A percentile compares a stretch with the other conserved stretches of the same genome.
phyloP scores from a whole-genome alignment of 2,113 vertebrate species.

The Labrus mixtus region DNA sequence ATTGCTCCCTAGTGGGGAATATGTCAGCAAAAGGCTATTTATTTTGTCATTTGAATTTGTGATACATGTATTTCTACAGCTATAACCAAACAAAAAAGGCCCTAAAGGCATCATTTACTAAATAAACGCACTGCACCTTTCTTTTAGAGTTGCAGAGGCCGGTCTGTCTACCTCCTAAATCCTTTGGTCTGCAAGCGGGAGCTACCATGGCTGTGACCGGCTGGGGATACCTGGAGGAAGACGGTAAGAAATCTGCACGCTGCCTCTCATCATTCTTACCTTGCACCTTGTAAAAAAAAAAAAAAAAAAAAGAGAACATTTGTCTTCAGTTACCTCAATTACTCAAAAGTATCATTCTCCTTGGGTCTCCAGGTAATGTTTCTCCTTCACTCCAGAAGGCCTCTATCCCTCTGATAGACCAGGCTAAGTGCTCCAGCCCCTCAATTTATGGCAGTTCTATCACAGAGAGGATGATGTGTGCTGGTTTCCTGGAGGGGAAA shows the following conservation, averaged over 20 bases:
- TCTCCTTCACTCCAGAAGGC: constrained; percentile 88
- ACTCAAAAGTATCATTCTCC: neutral
- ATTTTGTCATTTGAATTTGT: neutral
- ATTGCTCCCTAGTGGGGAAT: constrained; percentile 38
- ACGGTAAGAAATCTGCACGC: constrained; percentile 49
- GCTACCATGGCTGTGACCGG: constrained; percentile 84
- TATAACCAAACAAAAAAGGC: too few species aligned
- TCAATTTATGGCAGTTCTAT: constrained; percentile 81
- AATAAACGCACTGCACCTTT: neutral
- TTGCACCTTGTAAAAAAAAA: neutral
- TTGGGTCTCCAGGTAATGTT: constrained; percentile 79
- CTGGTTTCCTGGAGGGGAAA: constrained; percentile 83
- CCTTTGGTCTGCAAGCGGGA: constrained; percentile 70
- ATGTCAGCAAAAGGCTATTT: neutral
- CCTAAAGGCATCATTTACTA: neutral
- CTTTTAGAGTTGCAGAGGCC: constrained; percentile 81
- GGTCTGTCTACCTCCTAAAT: constrained; percentile 89
- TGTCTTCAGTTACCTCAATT: neutral
- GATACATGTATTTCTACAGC: neutral
- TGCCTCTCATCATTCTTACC: neutral
- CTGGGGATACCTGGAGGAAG: constrained; percentile 88
- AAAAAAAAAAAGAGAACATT: neutral
- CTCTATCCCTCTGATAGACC: constrained; percentile 79
- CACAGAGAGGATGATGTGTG: constrained; percentile 90
- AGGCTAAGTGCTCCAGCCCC: constrained; percentile 79